These are phyloP conservation scores for Heterodera schachtii DNA, from an alignment of 1,140 invertebrate species.

Conservation along the genomic window DNA sequence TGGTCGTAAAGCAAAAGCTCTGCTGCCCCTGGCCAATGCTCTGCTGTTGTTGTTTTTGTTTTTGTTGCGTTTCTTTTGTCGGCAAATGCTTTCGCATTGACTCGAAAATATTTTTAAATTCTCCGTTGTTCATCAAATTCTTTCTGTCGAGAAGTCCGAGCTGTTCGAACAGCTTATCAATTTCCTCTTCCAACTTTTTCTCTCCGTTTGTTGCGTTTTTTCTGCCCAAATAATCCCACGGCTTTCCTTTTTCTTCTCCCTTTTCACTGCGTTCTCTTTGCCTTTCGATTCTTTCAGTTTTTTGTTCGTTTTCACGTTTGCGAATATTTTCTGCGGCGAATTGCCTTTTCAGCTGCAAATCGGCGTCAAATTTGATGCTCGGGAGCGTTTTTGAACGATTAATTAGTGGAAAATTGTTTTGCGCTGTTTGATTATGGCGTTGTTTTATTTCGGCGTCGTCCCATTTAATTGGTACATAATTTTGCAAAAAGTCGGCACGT, in stretches of 20 bases:
- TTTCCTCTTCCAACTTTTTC: not conserved
- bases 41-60: not conserved
- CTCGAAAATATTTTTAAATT: not conserved
- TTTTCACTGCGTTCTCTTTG: too few relatives aligned
- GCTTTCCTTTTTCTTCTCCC: not conserved
- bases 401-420: not conserved
- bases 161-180: not conserved
- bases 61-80: not conserved
- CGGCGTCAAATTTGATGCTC: not conserved
- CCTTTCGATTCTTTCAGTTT: too few relatives aligned
- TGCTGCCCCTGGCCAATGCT: not conserved
- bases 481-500: not conserved
- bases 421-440: not conserved
- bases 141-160: not conserved
- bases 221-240: not conserved
- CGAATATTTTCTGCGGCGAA: not conserved
- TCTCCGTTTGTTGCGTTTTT: not conserved
- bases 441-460: not conserved
- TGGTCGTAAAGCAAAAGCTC: not conserved
- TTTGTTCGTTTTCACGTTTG: too few relatives aligned
- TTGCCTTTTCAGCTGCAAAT: not conserved
- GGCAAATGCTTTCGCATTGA: not conserved
- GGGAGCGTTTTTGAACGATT: not conserved
- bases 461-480: not conserved
- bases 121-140: not conserved